Evolutionary conservation across 2,113 vertebrate species (phyloP).

Genomic region (Albula glossodonta): DNA sequence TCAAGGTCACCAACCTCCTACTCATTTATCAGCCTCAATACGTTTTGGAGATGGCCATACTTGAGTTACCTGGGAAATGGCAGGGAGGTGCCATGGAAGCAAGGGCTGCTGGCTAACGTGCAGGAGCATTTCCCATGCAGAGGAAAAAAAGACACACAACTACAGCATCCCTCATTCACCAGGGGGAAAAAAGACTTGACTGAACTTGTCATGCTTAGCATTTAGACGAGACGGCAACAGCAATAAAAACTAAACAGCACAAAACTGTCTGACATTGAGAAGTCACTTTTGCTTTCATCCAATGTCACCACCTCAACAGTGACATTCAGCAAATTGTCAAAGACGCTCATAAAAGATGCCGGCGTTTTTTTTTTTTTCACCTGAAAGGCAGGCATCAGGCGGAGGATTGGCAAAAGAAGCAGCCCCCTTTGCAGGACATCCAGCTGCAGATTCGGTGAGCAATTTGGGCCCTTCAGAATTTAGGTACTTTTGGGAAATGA

Average conservation of each 20-base stretch:
- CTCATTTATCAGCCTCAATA: conserved; percentile 16
- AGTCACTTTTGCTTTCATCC: neutral
- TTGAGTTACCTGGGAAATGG: neutral
- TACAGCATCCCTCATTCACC: no score
- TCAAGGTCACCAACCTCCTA: conserved; percentile 8
- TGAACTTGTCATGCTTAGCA: no score
- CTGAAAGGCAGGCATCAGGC: neutral
- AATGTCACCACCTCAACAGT: neutral
- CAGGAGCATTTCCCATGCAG: neutral
- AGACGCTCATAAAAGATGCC: neutral
- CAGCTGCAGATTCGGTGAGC: neutral
- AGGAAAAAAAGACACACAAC: neutral
- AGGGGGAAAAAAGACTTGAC: no score
- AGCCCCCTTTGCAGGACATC: neutral
- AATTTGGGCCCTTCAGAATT: neutral
- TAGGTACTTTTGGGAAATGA: neutral
- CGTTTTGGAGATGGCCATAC: neutral
- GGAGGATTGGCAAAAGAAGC: neutral
- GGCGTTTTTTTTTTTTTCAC: neutral
- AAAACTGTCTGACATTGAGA: neutral
- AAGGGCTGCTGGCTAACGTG: neutral
- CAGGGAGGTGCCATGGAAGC: neutral
- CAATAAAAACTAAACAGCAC: neutral
- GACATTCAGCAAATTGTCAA: neutral
- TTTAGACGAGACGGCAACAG: neutral